Evolutionary conservation across 2,113 vertebrate species (phyloP), one percentile per base, ranked within the genome.

Genomic region (Perca schrenkii): DNA sequence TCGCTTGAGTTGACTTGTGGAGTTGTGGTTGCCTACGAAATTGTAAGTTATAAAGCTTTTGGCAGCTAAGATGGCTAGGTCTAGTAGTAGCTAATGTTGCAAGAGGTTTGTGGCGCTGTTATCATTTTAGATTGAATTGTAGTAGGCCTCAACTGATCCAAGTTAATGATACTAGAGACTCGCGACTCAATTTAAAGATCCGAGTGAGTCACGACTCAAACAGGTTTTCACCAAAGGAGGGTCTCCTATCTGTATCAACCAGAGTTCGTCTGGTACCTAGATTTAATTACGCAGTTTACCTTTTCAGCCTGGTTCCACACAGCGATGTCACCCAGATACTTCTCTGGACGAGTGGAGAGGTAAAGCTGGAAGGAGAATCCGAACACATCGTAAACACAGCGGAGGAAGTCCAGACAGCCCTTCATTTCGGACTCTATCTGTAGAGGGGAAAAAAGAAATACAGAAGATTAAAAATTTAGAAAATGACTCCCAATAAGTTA

Each of bases 381-480:
- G 67, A 99, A 97, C 1, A 97, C 93, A 10, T 95, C 77, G 61
- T 99, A 99, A 22, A 99, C 96, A 4, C 96, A 96, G 67, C 97
- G 96, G 66, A 99, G 85, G 93, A 99, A 98, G 81, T 97, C 94
- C 84, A 99, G 93, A 74, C 98, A 99, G 12, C 96, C 95, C 71
- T 97, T 96, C 86, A 99, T 98, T 93, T 99, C 98, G 0, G 95
- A 93, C 92, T 97, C 96, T 5, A 98, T 98, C 98, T 99, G 94
- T 83, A 93, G 8, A 70, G 17, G 8, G 17, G 8, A 4, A n/a
- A 19, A 14, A 16, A 25, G 8, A 49, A 67, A n/a, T 43, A 5
- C 34, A 34, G 8, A 40, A 40, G 31, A 66, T 16, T 80, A n/a
- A 63, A 1, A 47, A 69, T 19, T 49, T 3, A 31, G 31, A 31